Conservation (phyloP, 2,797 vertebrate genomes). For the Monodelphis domestica region DNA sequence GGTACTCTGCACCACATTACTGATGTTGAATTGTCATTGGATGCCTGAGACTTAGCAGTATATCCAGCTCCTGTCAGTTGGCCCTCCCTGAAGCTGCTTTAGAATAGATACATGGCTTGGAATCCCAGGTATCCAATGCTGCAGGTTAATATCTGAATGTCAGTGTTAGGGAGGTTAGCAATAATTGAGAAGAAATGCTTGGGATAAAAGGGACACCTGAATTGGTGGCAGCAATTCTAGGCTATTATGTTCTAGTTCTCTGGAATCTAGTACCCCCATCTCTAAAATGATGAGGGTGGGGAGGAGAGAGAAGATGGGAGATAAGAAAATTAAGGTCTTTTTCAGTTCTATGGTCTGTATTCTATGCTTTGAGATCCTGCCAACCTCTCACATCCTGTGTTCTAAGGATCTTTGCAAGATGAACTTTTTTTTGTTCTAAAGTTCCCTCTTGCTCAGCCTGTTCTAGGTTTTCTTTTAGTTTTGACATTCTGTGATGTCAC, state of each 20-base stretch:
- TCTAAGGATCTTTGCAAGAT: background rate
- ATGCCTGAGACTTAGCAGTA: background rate
- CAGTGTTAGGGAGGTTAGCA: background rate
- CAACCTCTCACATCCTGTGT: background rate
- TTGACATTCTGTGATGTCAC: background rate
- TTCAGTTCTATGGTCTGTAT: background rate
- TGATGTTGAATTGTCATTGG: background rate
- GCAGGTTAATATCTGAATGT: background rate
- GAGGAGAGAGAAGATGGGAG: background rate
- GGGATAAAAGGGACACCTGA: background rate
- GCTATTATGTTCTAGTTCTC: background rate
- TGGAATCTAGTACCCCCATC: background rate
- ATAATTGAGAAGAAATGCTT: background rate
- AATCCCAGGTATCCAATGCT: background rate
- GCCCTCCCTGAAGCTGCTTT: background rate
- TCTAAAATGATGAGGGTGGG: background rate
- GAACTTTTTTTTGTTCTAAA: background rate
- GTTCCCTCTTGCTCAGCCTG: background rate
- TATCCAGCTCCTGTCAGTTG: background rate
- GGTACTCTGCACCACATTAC: background rate
- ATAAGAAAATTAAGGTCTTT: background rate
- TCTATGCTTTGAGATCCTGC: background rate
- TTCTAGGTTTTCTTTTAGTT: background rate
- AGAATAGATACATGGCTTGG: background rate
- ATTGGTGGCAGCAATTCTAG: background rate